These are phyloP conservation scores for Plagodis pulveraria DNA, from an alignment of 2,888 invertebrate genomes.

Conservation along the genomic window DNA sequence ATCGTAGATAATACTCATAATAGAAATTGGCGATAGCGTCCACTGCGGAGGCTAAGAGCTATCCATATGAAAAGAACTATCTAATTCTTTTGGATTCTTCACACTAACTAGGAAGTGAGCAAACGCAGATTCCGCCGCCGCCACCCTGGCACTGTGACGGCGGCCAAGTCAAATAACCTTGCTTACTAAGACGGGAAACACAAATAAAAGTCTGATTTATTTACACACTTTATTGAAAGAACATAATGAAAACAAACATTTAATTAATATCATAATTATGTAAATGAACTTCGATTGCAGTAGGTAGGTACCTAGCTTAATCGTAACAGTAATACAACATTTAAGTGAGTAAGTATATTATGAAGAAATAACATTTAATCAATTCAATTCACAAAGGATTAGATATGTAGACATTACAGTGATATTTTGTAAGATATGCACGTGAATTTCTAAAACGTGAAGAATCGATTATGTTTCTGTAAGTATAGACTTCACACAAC, in stretches of 20 bases:
- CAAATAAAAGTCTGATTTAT: constrained; percentile 58
- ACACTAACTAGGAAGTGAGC: too few species aligned
- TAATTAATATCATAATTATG: constrained; percentile 55
- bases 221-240: constrained; percentile 85
- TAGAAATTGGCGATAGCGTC: too few species aligned
- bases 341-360: constrained; percentile 48
- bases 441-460: constrained; percentile 50
- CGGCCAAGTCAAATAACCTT: too few species aligned
- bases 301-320: constrained; percentile 28
- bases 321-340: constrained; percentile 75
- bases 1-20: too few species aligned
- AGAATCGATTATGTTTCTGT: too few species aligned
- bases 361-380: constrained; percentile 71
- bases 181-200: too few species aligned
- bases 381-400: constrained; percentile 80
- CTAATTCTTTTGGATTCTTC: too few species aligned
- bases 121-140: too few species aligned
- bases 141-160: too few species aligned
- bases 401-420: constrained; percentile 81
- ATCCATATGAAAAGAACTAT: too few species aligned
- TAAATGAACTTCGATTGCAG: constrained; percentile 77
- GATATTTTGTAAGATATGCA: constrained; percentile 76
- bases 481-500: constrained; percentile 18
- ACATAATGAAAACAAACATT: constrained; percentile 83
- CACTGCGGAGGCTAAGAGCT: too few species aligned